Evolutionary conservation across 2,888 invertebrate genomes (phyloP).

Genomic region (Bibio marci): DNA sequence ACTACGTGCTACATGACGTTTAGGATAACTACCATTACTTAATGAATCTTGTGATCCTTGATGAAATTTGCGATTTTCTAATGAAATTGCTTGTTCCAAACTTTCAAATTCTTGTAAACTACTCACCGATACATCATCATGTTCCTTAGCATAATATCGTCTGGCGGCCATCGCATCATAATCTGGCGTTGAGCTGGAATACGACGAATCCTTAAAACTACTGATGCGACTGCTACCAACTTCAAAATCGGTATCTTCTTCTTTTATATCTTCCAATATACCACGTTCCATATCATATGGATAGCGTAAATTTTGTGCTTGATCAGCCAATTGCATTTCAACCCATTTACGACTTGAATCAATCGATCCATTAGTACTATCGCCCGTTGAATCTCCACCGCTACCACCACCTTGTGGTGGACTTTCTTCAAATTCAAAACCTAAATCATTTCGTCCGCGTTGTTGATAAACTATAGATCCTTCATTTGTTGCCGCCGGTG

Average conservation of each 20-base stretch:
- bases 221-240: slow-evolving; percentile 53
- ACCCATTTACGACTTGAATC: slow-evolving; percentile 77
- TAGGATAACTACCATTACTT: slow-evolving; percentile 64
- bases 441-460: slow-evolving; percentile 41
- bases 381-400: slow-evolving; percentile 14
- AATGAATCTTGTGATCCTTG: slow-evolving; percentile 75
- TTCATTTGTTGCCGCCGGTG: slow-evolving; percentile 42
- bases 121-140: slow-evolving; percentile 81
- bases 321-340: slow-evolving; percentile 61
- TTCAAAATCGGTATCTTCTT: slow-evolving; percentile 82
- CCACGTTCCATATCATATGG: slow-evolving; percentile 69
- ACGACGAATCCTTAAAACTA: slow-evolving; percentile 75
- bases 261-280: slow-evolving; percentile 79
- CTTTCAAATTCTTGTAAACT: slow-evolving; percentile 91
- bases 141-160: slow-evolving; percentile 68
- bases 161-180: slow-evolving; percentile 73
- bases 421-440: slow-evolving; percentile 54
- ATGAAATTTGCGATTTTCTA: slow-evolving; percentile 56
- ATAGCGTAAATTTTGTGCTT: slow-evolving; percentile 40
- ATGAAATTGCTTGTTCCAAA: slow-evolving; percentile 65
- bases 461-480: slow-evolving; percentile 37
- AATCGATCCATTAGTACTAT: slow-evolving; percentile 21
- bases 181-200: slow-evolving; percentile 83
- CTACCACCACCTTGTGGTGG: slow-evolving; percentile 27
- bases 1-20: slow-evolving; percentile 48